Evolutionary conservation across 2,113 vertebrate species (phyloP).

Genomic region (Anhinga anhinga): DNA sequence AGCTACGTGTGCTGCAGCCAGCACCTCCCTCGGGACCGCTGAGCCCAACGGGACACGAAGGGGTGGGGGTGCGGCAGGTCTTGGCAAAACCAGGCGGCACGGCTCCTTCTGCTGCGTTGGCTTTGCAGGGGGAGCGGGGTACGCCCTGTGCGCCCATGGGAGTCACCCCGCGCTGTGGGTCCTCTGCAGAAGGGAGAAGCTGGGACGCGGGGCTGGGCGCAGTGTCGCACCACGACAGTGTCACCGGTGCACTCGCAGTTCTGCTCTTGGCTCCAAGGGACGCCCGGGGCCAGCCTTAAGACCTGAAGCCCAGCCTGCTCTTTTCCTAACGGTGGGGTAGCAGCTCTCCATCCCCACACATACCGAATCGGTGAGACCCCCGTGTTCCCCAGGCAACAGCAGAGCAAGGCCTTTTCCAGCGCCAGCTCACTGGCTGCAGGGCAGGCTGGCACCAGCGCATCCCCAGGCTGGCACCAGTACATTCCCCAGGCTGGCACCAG

Average conservation of each 20-base stretch:
- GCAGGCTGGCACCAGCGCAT: background rate
- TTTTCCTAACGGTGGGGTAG: rapidly evolving
- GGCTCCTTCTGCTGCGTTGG: background rate
- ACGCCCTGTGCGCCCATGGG: background rate
- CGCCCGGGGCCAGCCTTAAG: background rate
- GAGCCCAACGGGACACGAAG: rapidly evolving
- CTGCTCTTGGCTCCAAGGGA: background rate
- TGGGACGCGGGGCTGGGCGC: rapidly evolving
- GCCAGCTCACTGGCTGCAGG: rapidly evolving
- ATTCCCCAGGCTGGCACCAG: background rate
- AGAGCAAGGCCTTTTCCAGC: background rate
- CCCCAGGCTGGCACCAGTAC: background rate
- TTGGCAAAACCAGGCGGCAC: rapidly evolving
- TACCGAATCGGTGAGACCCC: rapidly evolving
- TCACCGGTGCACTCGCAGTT: rapidly evolving
- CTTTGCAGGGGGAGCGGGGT: background rate
- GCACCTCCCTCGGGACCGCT: rapidly evolving
- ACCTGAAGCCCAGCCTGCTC: background rate
- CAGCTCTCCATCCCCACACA: background rate
- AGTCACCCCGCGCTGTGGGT: rapidly evolving
- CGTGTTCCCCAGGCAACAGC: background rate
- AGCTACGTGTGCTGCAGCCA: rapidly evolving
- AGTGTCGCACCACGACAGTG: background rate
- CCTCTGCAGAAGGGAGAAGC: background rate
- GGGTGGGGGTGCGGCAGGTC: rapidly evolving